These are phyloP conservation scores for Heliconius himera DNA, from an alignment of 1,140 invertebrate species.

Conservation along the genomic window DNA sequence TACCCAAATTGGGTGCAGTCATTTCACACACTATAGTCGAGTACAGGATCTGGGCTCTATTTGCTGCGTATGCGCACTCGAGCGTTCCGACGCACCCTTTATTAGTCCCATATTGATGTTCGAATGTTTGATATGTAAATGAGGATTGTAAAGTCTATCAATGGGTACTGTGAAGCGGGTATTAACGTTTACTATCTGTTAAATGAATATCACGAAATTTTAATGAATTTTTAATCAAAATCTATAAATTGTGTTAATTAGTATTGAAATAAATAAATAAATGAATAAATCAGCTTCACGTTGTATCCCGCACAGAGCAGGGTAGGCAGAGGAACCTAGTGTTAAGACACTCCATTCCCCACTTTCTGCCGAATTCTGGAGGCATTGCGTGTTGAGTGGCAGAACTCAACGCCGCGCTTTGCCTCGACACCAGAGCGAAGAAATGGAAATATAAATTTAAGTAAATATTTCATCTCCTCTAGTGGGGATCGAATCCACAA, in stretches of 20 bases:
- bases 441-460: too few relatives aligned
- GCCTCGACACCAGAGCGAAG: too few relatives aligned
- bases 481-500: too few relatives aligned
- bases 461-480: too few relatives aligned
- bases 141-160: neutral
- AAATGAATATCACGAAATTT: neutral
- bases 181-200: neutral
- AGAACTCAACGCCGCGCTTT: too few relatives aligned
- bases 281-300: too few relatives aligned
- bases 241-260: neutral
- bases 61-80: slow-evolving; percentile 62
- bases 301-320: too few relatives aligned
- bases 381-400: too few relatives aligned
- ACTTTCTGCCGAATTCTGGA: too few relatives aligned
- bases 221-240: neutral
- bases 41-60: slow-evolving; percentile 77
- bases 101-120: slow-evolving; percentile 32
- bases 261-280: too few relatives aligned
- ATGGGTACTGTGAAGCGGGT: neutral
- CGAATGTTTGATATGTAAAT: slow-evolving; percentile 34
- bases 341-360: too few relatives aligned
- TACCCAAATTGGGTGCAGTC: slow-evolving; percentile 49
- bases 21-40: slow-evolving; percentile 53
- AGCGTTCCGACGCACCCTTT: slow-evolving; percentile 60
- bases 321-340: too few relatives aligned